Conservation (phyloP, 2,113 vertebrate genomes). For the Clarias macrocephalus region DNA sequence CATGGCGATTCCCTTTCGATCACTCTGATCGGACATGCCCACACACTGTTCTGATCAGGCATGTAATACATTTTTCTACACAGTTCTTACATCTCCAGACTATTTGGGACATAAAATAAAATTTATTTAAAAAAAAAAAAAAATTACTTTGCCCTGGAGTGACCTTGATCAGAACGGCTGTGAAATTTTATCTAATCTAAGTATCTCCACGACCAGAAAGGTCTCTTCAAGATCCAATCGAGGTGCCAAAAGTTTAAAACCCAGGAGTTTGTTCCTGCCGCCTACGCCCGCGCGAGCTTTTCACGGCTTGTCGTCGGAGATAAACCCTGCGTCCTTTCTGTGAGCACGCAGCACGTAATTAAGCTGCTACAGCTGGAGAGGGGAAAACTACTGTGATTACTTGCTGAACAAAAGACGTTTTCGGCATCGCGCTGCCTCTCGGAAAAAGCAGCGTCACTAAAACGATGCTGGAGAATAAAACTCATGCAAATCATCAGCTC, state of each 20-base stretch:
- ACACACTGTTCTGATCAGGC: background rate
- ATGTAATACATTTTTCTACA: background rate
- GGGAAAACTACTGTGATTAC: constrained; percentile 56
- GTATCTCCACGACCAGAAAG: background rate
- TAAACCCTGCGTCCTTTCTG: constrained; percentile 44
- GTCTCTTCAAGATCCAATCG: too few relatives aligned
- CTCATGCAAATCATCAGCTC: background rate
- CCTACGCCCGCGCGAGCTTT: constrained; percentile 35
- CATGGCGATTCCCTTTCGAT: background rate
- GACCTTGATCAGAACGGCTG: background rate
- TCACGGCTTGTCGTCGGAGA: constrained; percentile 43
- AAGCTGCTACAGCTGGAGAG: constrained; percentile 53
- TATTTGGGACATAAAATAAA: background rate
- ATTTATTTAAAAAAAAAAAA: background rate
- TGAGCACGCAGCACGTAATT: constrained; percentile 57
- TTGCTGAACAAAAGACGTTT: constrained; percentile 56
- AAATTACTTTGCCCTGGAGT: background rate
- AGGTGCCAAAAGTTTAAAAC: background rate
- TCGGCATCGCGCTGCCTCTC: constrained; percentile 24
- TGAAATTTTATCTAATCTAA: background rate
- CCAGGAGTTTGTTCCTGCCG: constrained; percentile 16
- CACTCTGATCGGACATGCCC: background rate
- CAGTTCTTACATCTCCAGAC: background rate
- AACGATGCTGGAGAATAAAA: constrained; percentile 5
- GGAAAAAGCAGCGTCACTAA: constrained; percentile 33